Conservation (phyloP, 1,140 invertebrate species). For the Caenorhabditis inopinata region DNA sequence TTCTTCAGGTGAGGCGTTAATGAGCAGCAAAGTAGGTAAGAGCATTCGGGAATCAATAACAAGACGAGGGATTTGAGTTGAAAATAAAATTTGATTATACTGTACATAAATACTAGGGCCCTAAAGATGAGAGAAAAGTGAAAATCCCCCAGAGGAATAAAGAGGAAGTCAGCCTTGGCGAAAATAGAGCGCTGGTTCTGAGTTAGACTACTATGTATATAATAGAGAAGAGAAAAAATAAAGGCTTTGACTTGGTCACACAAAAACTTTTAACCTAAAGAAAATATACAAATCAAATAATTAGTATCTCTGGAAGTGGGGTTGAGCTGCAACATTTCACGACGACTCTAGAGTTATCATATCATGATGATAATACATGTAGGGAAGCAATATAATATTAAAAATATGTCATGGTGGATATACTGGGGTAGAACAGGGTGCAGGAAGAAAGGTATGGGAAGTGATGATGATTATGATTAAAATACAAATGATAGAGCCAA, state of each 20-base stretch:
- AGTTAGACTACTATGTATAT: slow-evolving; percentile 12
- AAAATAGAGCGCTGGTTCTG: neutral
- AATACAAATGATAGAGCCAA: neutral
- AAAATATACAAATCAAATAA: slow-evolving; percentile 27
- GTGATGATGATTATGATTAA: neutral
- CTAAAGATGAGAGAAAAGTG: neutral
- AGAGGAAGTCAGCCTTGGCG: slow-evolving; percentile 20
- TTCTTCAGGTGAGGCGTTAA: slow-evolving; percentile 27
- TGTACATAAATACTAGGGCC: slow-evolving; percentile 32
- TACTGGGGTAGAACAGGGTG: neutral
- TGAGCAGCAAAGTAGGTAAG: slow-evolving; percentile 32
- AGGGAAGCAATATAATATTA: neutral
- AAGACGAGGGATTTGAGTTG: neutral
- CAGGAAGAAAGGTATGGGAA: neutral
- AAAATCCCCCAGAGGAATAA: slow-evolving; percentile 11
- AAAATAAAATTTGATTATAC: neutral
- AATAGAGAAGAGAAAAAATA: neutral
- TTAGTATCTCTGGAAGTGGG: neutral
- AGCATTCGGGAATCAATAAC: slow-evolving; percentile 17
- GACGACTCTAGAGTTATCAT: neutral
- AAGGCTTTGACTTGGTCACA: slow-evolving; percentile 29
- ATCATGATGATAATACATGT: slow-evolving; percentile 19
- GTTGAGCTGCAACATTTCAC: slow-evolving; percentile 7
- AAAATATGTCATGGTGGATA: slow-evolving; percentile 25
- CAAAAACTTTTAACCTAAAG: neutral